These are phyloP conservation scores for Alligator sinensis DNA, from an alignment of 2,113 vertebrate species.

Conservation along the genomic window DNA sequence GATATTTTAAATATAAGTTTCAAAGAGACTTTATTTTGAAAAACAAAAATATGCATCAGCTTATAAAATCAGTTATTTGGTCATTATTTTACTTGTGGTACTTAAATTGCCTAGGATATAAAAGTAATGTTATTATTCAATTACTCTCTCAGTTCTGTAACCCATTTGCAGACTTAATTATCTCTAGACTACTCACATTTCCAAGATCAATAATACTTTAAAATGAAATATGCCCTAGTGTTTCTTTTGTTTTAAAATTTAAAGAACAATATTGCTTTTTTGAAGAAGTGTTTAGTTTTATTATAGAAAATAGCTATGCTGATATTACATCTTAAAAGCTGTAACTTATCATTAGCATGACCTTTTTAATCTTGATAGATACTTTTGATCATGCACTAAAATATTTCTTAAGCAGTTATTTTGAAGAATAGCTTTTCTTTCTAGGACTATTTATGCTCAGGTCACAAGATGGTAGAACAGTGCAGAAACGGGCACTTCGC, in stretches of 20 bases:
- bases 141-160: constrained; percentile 60
- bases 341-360: background rate
- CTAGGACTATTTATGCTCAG: background rate
- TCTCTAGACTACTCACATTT: constrained; percentile 47
- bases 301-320: background rate
- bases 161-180: constrained; percentile 63
- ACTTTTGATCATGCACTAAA: background rate
- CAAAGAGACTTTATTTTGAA: background rate
- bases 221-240: background rate
- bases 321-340: background rate
- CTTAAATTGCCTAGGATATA: constrained; percentile 45
- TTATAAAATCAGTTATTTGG: constrained; percentile 34
- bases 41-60: background rate
- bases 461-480: background rate
- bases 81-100: constrained; percentile 43
- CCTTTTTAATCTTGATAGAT: background rate
- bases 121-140: constrained; percentile 68
- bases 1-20: background rate
- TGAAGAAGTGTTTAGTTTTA: background rate
- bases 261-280: background rate
- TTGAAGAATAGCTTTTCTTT: background rate
- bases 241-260: constrained; percentile 19
- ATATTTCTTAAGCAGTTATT: background rate
- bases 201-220: constrained; percentile 60
- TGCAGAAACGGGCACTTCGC: accelerated